Base-by-base conservation (phyloP, 2,888 invertebrate species). In the Drosophila aldrichi region DNA sequence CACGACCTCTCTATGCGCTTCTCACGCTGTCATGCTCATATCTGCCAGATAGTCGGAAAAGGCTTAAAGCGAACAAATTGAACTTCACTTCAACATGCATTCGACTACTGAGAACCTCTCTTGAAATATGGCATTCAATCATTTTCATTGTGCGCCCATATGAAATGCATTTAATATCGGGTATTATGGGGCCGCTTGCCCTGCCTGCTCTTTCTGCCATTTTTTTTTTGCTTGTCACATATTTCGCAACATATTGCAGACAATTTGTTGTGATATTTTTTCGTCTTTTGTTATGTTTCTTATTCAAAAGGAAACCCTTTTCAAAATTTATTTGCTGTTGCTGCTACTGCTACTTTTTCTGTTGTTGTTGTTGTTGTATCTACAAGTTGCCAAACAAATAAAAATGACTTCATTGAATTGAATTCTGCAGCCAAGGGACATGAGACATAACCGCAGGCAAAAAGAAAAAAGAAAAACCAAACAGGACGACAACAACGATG, bases 351-450 rank as follows among this genome's bases (percentile, higher is more conserved):
- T 29, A 29, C 29, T 32, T 32, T 7, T 32, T 0, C 32, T 32
- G 32, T 3, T 32, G 32, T 32, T 55, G 36, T 51, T 64, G 49
- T 20, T 57, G 44, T 57, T 62, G 43, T 72, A 56, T 73, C 66
- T 79, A 73, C 79, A 75, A 74, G 74, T 79, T 80, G 78, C 56
- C 83, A 76, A 88, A 88, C 86, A 88, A 88, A 85, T 86, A 88
- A 78, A 86, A 88, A 81, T 85, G 88, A 84, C 76, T 86, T 88
- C 73, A 88, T 86, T 88, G 81, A 83, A 85, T 86, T 86, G 83
- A 82, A 63, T 82, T 81, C 71, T 71, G 68, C 58, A 73, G 72
- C 72, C 67, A 51, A 61, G 81, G 77, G 70, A 70, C 69, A 29
- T 62, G 55, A 10, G 61, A 65, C 8, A 56, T 75, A 61, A 67